phyloP scores from a whole-genome alignment of 2,888 invertebrate species.

The Nomada fabriciana region DNA sequence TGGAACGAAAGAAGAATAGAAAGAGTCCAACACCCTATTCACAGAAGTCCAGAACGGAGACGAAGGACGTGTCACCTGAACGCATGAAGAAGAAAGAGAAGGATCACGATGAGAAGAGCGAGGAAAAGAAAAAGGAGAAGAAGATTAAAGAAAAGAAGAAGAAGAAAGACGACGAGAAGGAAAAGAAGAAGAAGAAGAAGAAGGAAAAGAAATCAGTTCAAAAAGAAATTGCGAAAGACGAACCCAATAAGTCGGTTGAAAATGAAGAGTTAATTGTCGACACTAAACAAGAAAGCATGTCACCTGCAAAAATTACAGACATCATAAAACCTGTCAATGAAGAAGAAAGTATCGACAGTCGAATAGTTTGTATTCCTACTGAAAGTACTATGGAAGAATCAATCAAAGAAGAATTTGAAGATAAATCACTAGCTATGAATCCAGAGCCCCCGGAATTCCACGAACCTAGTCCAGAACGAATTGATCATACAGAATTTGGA shows the following conservation, averaged over 20 bases:
- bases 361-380: constrained; percentile 59
- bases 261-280: constrained; percentile 73
- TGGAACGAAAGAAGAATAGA: constrained; percentile 81
- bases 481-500: constrained; percentile 74
- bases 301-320: constrained; percentile 64
- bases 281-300: constrained; percentile 71
- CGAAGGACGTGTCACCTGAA: constrained; percentile 82
- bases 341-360: constrained; percentile 54
- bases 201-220: constrained; percentile 80
- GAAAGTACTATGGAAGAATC: constrained; percentile 56
- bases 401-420: constrained; percentile 76
- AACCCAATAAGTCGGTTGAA: constrained; percentile 58
- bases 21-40: constrained; percentile 81
- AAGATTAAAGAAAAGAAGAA: constrained; percentile 84
- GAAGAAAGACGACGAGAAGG: constrained; percentile 86
- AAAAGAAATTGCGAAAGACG: constrained; percentile 76
- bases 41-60: constrained; percentile 81
- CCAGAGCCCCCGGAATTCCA: constrained; percentile 80
- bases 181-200: constrained; percentile 86
- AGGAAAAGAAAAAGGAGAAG: constrained; percentile 85
- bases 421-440: constrained; percentile 81
- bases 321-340: constrained; percentile 62
- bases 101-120: constrained; percentile 84
- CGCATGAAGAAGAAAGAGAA: constrained; percentile 86
- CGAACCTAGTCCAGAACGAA: constrained; percentile 61